Evolutionary conservation across 2,113 vertebrate genomes (phyloP), one percentile per base, ranked within the genome.

Genomic region (Proterorhinus semilunaris): DNA sequence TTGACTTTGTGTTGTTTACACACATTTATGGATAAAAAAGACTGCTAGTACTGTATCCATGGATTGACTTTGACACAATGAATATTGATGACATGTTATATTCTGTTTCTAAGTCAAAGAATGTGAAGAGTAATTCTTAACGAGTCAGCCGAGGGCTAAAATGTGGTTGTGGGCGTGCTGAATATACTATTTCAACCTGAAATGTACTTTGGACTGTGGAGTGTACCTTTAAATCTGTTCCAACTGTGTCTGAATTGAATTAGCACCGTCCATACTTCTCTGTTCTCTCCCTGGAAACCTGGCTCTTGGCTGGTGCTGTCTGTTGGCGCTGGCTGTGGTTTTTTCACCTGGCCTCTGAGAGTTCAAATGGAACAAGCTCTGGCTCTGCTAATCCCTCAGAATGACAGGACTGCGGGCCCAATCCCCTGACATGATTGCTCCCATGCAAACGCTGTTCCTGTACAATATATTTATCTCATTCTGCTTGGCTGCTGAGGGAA

Each of bases 351-450:
- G 73, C 71, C 66, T 67, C 17, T 4, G 69, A 27, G 16, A 76
- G 68, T 80, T 67, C 53, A 74, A 72, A 86, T 79, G 62, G 77
- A 87, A 81, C 75, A 83, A 70, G 83, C 77, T 42, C 8, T 54
- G 74, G 58, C 70, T 66, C 72, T 68, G 79, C 72, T 86, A 75
- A 90, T 85, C 83, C 81, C 66, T 66, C 75, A 81, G 78, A 76
- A 78, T 81, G 77, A 75, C 79, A 71, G 71, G 72, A 76, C 66
- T 72, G 70, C 54, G 43, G 66, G 64, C 75, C 43, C 78, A 48
- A 57, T 72, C 72, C 71, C 77, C 69, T 76, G 66, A 71, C 66
- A 75, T 47, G 74, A 78, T 74, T 82, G 51, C 73, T 66, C 53
- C 72, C 68, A 68, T 70, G 54, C 65, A 67, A 57, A 76, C 72